Evolutionary conservation across 1,140 invertebrate genomes (phyloP).

Genomic region (Drosophila rhopaloa): DNA sequence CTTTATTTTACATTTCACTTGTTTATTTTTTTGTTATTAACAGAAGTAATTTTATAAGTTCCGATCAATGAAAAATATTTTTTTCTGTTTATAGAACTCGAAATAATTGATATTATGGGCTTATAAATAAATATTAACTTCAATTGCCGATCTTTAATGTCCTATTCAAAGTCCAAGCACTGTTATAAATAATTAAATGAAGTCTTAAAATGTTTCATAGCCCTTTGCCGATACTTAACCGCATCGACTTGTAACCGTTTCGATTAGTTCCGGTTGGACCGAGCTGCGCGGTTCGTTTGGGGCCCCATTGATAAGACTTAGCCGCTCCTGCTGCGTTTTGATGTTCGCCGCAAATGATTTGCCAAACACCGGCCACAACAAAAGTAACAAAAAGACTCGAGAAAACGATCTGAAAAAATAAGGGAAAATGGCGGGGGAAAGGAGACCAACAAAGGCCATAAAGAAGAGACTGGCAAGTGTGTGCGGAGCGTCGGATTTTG

Average conservation of each 20-base stretch:
- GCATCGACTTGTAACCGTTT: constrained; percentile 36
- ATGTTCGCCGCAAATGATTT: constrained; percentile 77
- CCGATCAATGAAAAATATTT: too few relatives aligned
- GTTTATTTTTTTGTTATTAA: too few relatives aligned
- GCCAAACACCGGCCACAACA: constrained; percentile 51
- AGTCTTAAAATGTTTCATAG: neutral
- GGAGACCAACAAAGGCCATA: constrained; percentile 14
- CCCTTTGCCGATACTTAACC: constrained; percentile 20
- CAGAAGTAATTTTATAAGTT: too few relatives aligned
- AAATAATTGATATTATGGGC: too few relatives aligned
- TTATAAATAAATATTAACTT: too few relatives aligned
- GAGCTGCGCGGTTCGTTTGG: constrained; percentile 1
- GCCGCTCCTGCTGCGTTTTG: constrained; percentile 67
- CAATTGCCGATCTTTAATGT: too few relatives aligned
- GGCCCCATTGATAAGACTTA: constrained; percentile 38
- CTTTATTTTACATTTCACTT: too few relatives aligned
- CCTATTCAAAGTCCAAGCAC: too few relatives aligned
- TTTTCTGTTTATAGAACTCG: too few relatives aligned
- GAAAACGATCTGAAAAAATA: neutral
- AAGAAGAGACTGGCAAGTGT: constrained; percentile 31
- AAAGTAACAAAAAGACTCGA: constrained; percentile 13
- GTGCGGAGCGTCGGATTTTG: constrained; percentile 64
- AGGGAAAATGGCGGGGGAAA: neutral
- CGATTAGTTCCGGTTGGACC: constrained; percentile 28
- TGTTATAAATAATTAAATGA: neutral